Base-by-base conservation (phyloP, 2,113 vertebrate species). In the Philantomba maxwellii region DNA sequence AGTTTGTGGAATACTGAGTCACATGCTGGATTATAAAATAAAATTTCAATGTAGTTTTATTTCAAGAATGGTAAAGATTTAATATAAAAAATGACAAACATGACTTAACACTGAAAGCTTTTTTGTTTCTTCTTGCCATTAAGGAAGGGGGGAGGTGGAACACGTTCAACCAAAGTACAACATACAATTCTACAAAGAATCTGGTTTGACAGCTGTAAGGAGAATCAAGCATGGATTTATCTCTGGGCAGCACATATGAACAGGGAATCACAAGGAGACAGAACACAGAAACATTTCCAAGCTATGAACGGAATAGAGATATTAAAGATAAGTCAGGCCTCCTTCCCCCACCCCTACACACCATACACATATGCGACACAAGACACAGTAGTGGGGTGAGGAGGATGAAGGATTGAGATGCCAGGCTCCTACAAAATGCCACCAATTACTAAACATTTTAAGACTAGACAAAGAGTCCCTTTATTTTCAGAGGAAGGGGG, bases 381-480 rank as follows among this genome's bases (percentile, higher is more conserved):
- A 21, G 92, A 96, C 89, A 81, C 30, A 88, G 57, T 57, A 51
- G 96, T 97, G 97, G 82, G 91, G 96, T 25, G 82, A 75, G 70
- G 53, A 95, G 91, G 87, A 96, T 53, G 93, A 95, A 87, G 93
- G 96, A 97, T 39, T 91, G 87, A 96, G 85, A 97, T 94, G 39
- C 77, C 96, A 94, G 92, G 97, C 95, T 97, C 83, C 45, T 19
- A 87, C 58, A 89, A 97, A 98, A 97, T 95, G 91, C 80, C 86
- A 90, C 75, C 94, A 49, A 82, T 94, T 96, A 97, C 70, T 91
- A 57, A 82, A 84, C 96, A 97, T 86, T 45, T 88, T 0, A 92
- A 88, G 78, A 97, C 98, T 94, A 81, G 92, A 98, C 98, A 98
- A 97, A 97, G 92, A 97, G 96, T 97, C 95, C 25, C 70, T 85